Evolutionary conservation across 2,888 invertebrate genomes (phyloP).

Genomic region (Amiota communis): DNA sequence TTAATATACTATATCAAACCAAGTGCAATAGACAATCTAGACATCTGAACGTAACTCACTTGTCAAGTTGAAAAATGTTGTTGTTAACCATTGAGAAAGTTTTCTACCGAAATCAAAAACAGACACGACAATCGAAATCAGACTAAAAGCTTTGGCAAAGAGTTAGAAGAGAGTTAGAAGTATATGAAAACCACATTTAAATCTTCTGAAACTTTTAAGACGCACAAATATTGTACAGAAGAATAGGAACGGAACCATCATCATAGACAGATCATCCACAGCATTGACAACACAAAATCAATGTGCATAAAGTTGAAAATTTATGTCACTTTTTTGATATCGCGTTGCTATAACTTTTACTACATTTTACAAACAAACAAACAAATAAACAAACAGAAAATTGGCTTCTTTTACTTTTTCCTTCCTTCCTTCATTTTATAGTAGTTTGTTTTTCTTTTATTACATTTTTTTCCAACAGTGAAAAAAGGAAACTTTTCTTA

Average conservation of each 20-base stretch:
- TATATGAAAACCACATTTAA: constrained; percentile 5
- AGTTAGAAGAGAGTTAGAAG: background rate
- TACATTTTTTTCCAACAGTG: background rate
- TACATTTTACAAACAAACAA: background rate
- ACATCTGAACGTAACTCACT: background rate
- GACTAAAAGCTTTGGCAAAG: too few species aligned
- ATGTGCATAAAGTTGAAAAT: constrained; percentile 12
- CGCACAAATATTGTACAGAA: background rate
- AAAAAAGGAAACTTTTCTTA: background rate
- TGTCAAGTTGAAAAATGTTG: constrained; percentile 6
- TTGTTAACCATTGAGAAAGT: constrained; percentile 7
- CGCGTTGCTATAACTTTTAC: constrained; percentile 5
- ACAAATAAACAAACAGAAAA: background rate
- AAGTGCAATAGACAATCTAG: background rate
- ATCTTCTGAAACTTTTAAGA: constrained; percentile 8
- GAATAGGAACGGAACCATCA: background rate
- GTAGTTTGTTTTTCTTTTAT: background rate
- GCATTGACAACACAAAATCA: background rate
- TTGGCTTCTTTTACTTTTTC: background rate
- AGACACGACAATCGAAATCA: background rate
- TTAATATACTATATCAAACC: too few species aligned
- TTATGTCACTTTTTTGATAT: constrained; percentile 12
- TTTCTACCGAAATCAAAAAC: background rate
- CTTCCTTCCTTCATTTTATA: background rate
- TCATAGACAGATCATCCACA: background rate